These are phyloP conservation scores for Acleris sparsana DNA, from an alignment of 2,888 invertebrate species.

Conservation along the genomic window DNA sequence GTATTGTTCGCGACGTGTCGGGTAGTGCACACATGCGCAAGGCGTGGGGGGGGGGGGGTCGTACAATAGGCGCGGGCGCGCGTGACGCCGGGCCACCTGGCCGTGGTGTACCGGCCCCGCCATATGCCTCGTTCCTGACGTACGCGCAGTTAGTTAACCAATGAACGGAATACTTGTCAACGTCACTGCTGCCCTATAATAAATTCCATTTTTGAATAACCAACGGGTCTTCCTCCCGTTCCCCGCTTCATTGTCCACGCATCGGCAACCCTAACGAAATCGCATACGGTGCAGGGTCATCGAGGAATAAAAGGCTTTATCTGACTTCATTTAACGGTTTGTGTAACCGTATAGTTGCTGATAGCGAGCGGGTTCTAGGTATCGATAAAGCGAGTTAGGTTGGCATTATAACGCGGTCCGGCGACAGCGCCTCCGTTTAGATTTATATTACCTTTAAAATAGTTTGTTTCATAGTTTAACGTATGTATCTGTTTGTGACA, in stretches of 20 bases:
- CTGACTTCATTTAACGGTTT: constrained; percentile 8
- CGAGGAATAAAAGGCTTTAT: constrained; percentile 11
- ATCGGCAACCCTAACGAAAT: constrained; percentile 44
- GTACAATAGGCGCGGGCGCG: constrained; percentile 80
- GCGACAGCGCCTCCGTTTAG: too few relatives aligned
- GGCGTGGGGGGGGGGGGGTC: constrained; percentile 38
- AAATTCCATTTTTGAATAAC: too few relatives aligned
- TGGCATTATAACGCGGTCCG: background rate
- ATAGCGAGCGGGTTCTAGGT: background rate
- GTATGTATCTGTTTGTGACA: too few relatives aligned
- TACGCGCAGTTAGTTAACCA: constrained; percentile 32
- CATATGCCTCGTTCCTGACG: constrained; percentile 68
- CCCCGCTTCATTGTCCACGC: constrained; percentile 37
- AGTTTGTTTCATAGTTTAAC: too few relatives aligned
- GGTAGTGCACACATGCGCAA: constrained; percentile 52
- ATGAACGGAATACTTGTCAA: too few relatives aligned
- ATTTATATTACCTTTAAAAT: too few relatives aligned
- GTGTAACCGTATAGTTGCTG: background rate
- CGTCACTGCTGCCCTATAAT: too few relatives aligned
- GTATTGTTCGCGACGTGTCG: constrained; percentile 62
- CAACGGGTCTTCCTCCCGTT: too few relatives aligned
- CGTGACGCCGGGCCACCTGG: constrained; percentile 80
- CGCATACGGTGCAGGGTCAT: constrained; percentile 30
- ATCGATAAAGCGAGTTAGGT: constrained; percentile 6
- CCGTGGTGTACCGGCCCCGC: constrained; percentile 74